A percentile compares a stretch with the other conserved stretches of the same genome.
phyloP scores from a whole-genome alignment of 2,113 vertebrate species.

The Rhabdornis inornatus region DNA sequence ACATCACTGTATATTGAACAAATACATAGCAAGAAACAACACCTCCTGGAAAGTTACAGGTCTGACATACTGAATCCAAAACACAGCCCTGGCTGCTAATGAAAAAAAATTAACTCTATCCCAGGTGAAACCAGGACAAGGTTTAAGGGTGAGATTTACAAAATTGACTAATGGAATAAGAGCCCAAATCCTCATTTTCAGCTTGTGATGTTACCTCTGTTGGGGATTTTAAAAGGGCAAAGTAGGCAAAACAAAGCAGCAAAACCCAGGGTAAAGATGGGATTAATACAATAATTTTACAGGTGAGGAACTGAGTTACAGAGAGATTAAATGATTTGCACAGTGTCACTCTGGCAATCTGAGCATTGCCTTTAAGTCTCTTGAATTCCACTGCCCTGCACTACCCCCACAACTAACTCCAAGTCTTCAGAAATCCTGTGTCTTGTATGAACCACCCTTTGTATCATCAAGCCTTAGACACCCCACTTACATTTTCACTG shows the following conservation, averaged over 20 bases:
- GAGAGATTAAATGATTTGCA: not conserved
- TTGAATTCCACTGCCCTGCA: accelerated
- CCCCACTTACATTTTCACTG: conserved; percentile 89
- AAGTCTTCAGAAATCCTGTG: not conserved
- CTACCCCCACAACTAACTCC: not conserved
- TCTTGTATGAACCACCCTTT: not conserved
- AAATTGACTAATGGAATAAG: not conserved
- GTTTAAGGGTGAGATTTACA: not conserved
- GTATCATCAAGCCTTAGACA: not conserved
- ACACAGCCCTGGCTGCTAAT: not conserved
- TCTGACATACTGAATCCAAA: not conserved
- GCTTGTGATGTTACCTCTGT: not conserved
- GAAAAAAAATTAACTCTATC: not conserved
- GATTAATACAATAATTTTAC: not conserved
- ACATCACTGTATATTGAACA: not conserved
- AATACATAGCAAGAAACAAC: not conserved
- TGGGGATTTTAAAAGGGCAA: not conserved
- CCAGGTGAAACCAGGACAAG: not conserved
- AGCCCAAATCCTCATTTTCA: not conserved
- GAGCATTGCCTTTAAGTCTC: not conserved
- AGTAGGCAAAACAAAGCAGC: not conserved
- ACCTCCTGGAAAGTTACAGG: not conserved
- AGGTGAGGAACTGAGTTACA: not conserved
- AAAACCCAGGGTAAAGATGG: not conserved
- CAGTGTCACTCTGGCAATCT: not conserved